A percentile compares a stretch with the other conserved stretches of the same genome.
Evolutionary conservation across 2,888 invertebrate species (phyloP).

Genomic region (Oconnorella tubifera): DNA sequence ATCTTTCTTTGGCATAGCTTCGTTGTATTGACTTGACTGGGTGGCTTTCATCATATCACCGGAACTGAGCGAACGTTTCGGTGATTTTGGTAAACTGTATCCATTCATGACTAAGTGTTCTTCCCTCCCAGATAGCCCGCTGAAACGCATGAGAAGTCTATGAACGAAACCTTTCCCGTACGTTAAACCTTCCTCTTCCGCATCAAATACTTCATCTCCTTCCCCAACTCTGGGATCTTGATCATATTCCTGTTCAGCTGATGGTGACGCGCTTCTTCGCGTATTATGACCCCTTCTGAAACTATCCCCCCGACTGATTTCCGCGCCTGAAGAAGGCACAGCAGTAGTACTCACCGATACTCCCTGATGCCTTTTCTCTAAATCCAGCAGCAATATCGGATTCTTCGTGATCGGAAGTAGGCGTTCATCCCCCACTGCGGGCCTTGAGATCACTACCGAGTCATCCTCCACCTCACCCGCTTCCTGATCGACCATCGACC

Average conservation of each 20-base stretch:
- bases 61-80: not conserved
- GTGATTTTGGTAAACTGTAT: not conserved
- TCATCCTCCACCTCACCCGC: no score
- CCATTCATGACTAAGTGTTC: not conserved
- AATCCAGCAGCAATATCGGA: slow-evolving; percentile 12
- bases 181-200: slow-evolving; percentile 9
- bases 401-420: slow-evolving; percentile 16
- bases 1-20: not conserved
- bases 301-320: not conserved
- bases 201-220: slow-evolving; percentile 12
- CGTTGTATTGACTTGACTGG: not conserved
- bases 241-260: not conserved
- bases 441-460: not conserved
- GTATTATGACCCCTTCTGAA: no score
- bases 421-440: slow-evolving; percentile 9
- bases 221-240: not conserved
- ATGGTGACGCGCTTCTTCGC: not conserved
- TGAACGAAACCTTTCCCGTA: slow-evolving; percentile 19
- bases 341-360: not conserved
- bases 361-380: slow-evolving; percentile 4
- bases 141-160: slow-evolving; percentile 6
- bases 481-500: not conserved
- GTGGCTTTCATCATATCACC: not conserved
- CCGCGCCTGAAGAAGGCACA: not conserved
- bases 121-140: slow-evolving; percentile 6